Evolutionary conservation across 2,888 invertebrate genomes (phyloP).

Genomic region (Halictus quadricinctus): DNA sequence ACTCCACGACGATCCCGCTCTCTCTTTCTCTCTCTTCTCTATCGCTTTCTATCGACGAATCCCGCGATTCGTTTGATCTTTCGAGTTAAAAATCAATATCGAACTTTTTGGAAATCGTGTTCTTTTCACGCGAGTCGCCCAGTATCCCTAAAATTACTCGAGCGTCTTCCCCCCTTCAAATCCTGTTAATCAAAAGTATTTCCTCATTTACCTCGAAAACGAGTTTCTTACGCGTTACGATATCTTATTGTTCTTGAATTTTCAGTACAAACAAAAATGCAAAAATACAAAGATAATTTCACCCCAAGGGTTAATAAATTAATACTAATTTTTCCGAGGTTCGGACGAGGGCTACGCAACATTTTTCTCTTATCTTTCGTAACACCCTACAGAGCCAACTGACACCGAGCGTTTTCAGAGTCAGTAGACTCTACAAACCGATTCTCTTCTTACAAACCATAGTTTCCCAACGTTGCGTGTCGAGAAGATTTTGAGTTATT

Average conservation of each 20-base stretch:
- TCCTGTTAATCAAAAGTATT: not conserved
- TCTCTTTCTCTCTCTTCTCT: conserved; percentile 14
- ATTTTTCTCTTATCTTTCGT: not conserved
- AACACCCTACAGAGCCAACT: not conserved
- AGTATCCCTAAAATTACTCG: conserved; percentile 12
- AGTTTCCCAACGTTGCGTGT: not conserved
- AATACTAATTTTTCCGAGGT: not conserved
- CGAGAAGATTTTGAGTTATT: no score
- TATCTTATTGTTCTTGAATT: not conserved
- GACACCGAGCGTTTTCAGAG: not conserved
- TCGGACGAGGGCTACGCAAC: not conserved
- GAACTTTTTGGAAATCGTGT: not conserved
- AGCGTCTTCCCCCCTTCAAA: not conserved
- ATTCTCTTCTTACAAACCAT: not conserved
- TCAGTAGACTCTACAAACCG: not conserved
- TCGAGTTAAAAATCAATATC: not conserved
- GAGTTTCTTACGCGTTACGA: not conserved
- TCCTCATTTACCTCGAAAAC: not conserved
- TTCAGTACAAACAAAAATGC: not conserved
- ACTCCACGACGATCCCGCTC: conserved; percentile 33
- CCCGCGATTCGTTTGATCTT: not conserved
- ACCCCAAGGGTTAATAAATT: not conserved
- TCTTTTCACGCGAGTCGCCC: conserved; percentile 13
- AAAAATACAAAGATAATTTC: not conserved
- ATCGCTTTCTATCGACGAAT: not conserved